A percentile compares a stretch with the other conserved stretches of the same genome.
Conservation (phyloP, 53 echinoderm and acorn worm species). For the Paracentrotus lividus region DNA sequence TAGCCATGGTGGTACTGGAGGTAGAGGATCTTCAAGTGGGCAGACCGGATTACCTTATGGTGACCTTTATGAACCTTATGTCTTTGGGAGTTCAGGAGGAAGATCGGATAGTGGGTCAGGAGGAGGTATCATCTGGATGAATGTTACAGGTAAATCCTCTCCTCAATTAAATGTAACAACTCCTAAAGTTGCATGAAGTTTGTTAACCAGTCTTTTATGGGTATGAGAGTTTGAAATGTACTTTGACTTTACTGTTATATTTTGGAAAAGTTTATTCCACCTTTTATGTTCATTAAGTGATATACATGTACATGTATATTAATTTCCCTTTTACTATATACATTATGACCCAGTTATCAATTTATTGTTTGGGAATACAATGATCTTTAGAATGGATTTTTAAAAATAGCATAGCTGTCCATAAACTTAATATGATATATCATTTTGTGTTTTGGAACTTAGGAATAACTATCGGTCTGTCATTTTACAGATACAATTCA, state of each 20-base stretch:
- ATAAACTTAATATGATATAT: background rate
- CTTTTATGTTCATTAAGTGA: too few relatives aligned
- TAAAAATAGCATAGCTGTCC: background rate
- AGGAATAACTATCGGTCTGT: background rate
- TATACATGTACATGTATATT: too few relatives aligned
- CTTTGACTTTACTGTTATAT: background rate
- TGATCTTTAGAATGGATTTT: background rate
- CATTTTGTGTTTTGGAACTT: background rate
- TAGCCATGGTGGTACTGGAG: constrained; percentile 97
- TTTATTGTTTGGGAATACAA: background rate
- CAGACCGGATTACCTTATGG: constrained; percentile 91
- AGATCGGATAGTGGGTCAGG: constrained; percentile 78
- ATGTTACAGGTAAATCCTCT: constrained; percentile 73
- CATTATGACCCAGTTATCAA: background rate
- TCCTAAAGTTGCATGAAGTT: background rate
- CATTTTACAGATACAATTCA: constrained; percentile 73
- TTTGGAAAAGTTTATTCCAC: too few relatives aligned
- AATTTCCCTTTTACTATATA: background rate
- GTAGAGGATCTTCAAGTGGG: constrained; percentile 71
- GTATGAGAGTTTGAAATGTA: background rate
- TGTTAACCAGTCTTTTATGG: background rate
- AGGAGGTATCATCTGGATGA: constrained; percentile 94
- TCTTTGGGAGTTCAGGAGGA: constrained; percentile 94
- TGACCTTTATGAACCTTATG: constrained; percentile 89
- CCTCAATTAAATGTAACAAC: background rate